Percentiles rank a stretch among this genome's conserved stretches.
phyloP scores from a whole-genome alignment of 2,797 vertebrate species.

The Argya squamiceps region DNA sequence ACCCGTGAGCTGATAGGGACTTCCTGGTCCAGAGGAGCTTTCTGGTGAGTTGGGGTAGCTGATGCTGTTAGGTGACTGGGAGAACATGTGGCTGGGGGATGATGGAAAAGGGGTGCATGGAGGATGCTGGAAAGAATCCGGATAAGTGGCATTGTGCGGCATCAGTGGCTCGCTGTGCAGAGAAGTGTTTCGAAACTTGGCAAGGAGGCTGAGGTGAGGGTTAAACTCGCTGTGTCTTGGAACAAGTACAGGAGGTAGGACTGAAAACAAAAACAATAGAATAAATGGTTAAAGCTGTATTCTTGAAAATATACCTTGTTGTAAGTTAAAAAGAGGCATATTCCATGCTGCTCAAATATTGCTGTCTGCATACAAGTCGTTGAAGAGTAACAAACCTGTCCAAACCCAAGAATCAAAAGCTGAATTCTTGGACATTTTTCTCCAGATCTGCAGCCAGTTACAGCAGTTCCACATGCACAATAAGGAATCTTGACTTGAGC shows the following conservation, averaged over 20 bases:
- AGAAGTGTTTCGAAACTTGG: slow-evolving; percentile 92
- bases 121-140: slow-evolving; percentile 91
- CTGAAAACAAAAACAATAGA: slow-evolving; percentile 70
- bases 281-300: background rate
- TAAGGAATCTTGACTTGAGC: background rate
- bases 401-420: background rate
- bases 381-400: background rate
- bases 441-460: background rate
- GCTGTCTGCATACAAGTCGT: background rate
- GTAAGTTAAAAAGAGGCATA: background rate
- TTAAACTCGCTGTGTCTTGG: slow-evolving; percentile 97
- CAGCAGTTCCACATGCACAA: background rate
- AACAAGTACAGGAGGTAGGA: slow-evolving; percentile 94
- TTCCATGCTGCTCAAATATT: background rate
- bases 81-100: slow-evolving; percentile 80
- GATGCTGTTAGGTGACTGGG: slow-evolving; percentile 85
- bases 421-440: background rate
- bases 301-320: background rate
- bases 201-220: slow-evolving; percentile 95
- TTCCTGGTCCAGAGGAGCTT: slow-evolving; percentile 87
- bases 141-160: slow-evolving; percentile 95
- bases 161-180: slow-evolving; percentile 92
- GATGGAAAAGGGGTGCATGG: slow-evolving; percentile 82
- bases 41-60: slow-evolving; percentile 89
- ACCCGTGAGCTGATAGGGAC: slow-evolving; percentile 92